Percentiles rank a stretch among this genome's conserved stretches.
phyloP scores from a whole-genome alignment of 2,888 invertebrate species.

The Pterostichus niger region DNA sequence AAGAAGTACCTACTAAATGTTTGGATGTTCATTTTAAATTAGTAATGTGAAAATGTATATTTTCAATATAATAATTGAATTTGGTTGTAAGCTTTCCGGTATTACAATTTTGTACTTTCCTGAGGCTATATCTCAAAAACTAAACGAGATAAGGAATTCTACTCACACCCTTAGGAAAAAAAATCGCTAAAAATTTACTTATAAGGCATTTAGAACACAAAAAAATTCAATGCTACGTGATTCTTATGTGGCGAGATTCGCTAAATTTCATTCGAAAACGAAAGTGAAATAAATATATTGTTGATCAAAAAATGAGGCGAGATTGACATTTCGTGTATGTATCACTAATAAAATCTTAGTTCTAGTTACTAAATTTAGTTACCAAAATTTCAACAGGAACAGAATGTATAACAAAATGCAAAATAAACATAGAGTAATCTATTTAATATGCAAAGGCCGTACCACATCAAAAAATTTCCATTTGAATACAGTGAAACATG shows the following conservation, averaged over 20 bases:
- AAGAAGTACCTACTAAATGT: not conserved
- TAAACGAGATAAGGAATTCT: no score
- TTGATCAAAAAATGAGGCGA: no score
- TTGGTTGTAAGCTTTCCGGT: not conserved
- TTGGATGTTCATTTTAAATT: not conserved
- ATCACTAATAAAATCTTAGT: not conserved
- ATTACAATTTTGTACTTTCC: not conserved
- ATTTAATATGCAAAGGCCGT: constrained; percentile 56
- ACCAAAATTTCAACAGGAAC: constrained; percentile 31
- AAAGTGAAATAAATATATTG: no score
- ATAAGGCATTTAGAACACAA: no score
- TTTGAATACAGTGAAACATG: constrained; percentile 59
- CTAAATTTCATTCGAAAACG: no score
- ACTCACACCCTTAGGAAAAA: no score
- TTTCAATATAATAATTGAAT: constrained; percentile 4
- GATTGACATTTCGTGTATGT: no score
- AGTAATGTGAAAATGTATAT: not conserved
- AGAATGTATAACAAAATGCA: constrained; percentile 39
- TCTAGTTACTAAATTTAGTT: constrained; percentile 1
- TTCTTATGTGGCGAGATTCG: no score
- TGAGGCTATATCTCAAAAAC: no score
- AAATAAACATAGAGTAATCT: constrained; percentile 44
- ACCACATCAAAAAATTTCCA: constrained; percentile 60
- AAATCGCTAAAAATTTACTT: no score
- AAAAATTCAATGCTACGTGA: no score